A percentile compares a stretch with the other conserved stretches of the same genome.
These are phyloP conservation scores for Drosophila algonquin DNA, from an alignment of 2,888 invertebrate species.

Conservation along the genomic window DNA sequence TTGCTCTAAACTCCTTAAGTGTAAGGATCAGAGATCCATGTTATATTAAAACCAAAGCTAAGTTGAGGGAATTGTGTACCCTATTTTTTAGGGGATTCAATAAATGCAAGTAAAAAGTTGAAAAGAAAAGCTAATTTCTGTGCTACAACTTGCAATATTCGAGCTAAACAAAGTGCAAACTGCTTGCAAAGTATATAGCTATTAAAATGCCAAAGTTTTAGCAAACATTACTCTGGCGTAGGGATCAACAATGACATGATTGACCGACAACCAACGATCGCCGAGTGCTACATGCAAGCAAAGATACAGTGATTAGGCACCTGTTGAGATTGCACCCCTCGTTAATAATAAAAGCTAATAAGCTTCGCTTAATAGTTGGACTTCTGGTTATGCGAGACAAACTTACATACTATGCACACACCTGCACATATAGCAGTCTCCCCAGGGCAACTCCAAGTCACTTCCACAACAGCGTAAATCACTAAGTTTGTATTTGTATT, in stretches of 20 bases:
- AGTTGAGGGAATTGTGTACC: too few species aligned
- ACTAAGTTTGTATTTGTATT: constrained; percentile 3
- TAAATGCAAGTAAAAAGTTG: too few species aligned
- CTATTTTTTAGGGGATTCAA: too few species aligned
- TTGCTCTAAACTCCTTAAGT: too few species aligned
- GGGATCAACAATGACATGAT: not conserved
- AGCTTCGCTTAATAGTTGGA: not conserved
- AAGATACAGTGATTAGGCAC: not conserved
- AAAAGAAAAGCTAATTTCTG: too few species aligned
- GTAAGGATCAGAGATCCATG: not conserved
- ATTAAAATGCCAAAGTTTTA: not conserved
- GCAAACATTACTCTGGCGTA: not conserved
- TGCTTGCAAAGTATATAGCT: not conserved
- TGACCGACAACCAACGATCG: not conserved
- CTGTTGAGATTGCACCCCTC: not conserved
- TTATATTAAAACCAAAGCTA: too few species aligned
- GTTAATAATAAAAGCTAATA: constrained; percentile 11
- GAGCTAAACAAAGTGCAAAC: not conserved
- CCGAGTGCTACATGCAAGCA: not conserved
- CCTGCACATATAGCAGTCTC: not conserved
- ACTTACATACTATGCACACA: not conserved
- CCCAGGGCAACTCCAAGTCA: not conserved
- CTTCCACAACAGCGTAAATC: constrained; percentile 8
- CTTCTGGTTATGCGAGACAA: not conserved
- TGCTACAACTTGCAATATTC: too few species aligned